phyloP scores from a whole-genome alignment of 1,140 invertebrate genomes.

The Spodoptera litura region DNA sequence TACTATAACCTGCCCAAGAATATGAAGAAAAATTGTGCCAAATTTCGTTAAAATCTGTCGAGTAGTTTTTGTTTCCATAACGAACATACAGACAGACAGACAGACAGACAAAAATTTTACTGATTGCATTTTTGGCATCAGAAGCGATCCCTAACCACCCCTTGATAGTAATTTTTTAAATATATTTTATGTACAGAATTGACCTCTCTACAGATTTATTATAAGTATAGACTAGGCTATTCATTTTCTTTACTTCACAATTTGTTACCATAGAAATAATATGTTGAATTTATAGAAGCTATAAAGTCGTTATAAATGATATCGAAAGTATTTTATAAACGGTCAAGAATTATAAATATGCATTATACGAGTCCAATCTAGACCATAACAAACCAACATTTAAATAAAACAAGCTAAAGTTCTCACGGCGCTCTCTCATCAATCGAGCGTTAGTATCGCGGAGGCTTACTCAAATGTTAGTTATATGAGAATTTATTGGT shows the following conservation, averaged over 20 bases:
- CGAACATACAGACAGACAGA: too few relatives aligned
- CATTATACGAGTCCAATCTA: slow-evolving; percentile 23
- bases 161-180: too few relatives aligned
- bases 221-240: too few relatives aligned
- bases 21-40: too few relatives aligned
- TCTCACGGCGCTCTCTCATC: slow-evolving; percentile 49
- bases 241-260: background rate
- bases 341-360: slow-evolving; percentile 9
- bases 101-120: too few relatives aligned
- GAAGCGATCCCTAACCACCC: too few relatives aligned
- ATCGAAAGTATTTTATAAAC: slow-evolving; percentile 9
- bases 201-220: too few relatives aligned
- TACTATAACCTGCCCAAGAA: too few relatives aligned
- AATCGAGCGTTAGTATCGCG: slow-evolving; percentile 42
- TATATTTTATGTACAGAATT: too few relatives aligned
- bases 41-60: too few relatives aligned
- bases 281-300: slow-evolving; percentile 17
- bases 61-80: too few relatives aligned
- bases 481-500: slow-evolving; percentile 56
- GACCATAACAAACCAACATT: slow-evolving; percentile 39
- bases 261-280: slow-evolving; percentile 25
- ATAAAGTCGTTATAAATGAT: background rate
- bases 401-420: slow-evolving; percentile 44
- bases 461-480: slow-evolving; percentile 52
- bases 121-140: too few relatives aligned